These are phyloP conservation scores for Heterocephalus glaber DNA, from an alignment of 2,113 vertebrate species.

Conservation along the genomic window DNA sequence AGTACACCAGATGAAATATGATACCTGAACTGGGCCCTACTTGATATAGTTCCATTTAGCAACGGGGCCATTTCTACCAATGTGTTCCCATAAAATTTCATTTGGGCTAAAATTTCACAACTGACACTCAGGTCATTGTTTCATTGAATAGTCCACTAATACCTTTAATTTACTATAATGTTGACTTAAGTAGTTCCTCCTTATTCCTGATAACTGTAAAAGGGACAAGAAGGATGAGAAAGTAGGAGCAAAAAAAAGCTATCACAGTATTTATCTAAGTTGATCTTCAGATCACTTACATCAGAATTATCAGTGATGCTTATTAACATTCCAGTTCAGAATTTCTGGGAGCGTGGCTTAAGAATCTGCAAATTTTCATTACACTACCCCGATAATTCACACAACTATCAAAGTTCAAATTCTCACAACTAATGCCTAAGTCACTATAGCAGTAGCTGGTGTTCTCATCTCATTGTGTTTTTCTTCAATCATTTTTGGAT, in stretches of 20 bases:
- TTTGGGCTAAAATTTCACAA: neutral
- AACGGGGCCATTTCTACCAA: neutral
- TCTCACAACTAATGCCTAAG: neutral
- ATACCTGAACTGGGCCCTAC: neutral
- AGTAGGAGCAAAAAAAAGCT: neutral
- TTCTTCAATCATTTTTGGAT: neutral
- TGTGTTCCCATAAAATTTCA: neutral
- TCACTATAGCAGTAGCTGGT: neutral
- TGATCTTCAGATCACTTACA: neutral
- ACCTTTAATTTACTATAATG: neutral
- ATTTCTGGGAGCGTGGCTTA: neutral
- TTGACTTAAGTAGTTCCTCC: neutral
- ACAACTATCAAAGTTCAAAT: neutral
- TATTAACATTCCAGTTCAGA: conserved; percentile 41
- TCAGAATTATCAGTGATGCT: neutral
- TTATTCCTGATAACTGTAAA: conserved; percentile 11
- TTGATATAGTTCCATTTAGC: neutral
- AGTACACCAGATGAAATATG: neutral
- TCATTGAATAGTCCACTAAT: neutral
- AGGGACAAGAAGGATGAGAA: neutral
- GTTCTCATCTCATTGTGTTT: neutral
- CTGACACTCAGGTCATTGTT: neutral
- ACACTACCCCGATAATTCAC: neutral
- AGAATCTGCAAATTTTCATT: neutral
- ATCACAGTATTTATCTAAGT: neutral